Evolutionary conservation across 2,113 vertebrate species (phyloP).

Genomic region (Ctenodactylus gundi): DNA sequence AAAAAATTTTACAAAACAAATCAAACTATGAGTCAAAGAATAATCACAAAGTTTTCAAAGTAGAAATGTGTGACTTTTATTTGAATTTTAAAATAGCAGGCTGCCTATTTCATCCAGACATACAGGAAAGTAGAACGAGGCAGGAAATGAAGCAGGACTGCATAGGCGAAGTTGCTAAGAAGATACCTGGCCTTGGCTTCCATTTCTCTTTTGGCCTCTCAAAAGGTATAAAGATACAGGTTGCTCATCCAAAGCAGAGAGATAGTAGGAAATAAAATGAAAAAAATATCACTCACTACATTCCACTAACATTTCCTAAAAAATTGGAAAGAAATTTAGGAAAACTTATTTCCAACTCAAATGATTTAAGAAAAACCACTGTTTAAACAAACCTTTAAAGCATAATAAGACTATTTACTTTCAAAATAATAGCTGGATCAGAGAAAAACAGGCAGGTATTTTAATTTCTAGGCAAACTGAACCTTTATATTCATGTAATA

Average conservation of each 20-base stretch:
- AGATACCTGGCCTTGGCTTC: neutral
- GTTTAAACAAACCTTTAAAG: slow-evolving; percentile 20
- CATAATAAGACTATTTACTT: neutral
- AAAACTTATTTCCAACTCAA: neutral
- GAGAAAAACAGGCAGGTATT: slow-evolving; percentile 18
- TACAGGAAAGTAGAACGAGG: neutral
- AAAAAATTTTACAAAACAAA: slow-evolving; percentile 1
- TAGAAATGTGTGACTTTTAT: slow-evolving; percentile 4
- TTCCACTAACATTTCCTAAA: neutral
- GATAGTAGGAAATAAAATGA: neutral
- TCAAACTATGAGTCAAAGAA: neutral
- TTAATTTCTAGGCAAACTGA: neutral
- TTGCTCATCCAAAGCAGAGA: neutral
- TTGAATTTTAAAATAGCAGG: neutral
- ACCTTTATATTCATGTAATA: slow-evolving; percentile 25
- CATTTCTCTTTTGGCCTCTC: neutral
- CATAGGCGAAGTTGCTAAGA: neutral
- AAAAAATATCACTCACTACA: neutral
- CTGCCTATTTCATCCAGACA: neutral
- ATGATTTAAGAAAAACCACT: neutral
- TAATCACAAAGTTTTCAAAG: neutral
- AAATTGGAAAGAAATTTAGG: neutral
- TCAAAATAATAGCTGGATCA: slow-evolving; percentile 11
- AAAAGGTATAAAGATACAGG: neutral
- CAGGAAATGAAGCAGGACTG: neutral